Evolutionary conservation across 2,113 vertebrate genomes (phyloP), one percentile per base, ranked within the genome.

Genomic region (Aptenodytes patagonicus): DNA sequence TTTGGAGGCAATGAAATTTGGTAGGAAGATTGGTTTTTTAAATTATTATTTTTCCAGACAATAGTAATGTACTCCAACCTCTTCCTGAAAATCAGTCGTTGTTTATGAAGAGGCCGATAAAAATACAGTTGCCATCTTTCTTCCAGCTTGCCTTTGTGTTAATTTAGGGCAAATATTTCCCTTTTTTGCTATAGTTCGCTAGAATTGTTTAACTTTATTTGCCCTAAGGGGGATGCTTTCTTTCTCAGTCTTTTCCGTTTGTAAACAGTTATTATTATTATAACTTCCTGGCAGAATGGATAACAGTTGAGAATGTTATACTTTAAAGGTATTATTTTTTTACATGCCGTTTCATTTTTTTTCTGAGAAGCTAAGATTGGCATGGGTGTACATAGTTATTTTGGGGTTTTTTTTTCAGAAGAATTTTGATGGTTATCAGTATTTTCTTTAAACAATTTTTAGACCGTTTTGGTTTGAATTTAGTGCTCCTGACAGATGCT

Each of bases 71-170:
- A 11, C 38, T 89, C 46, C 68, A 69, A 3, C 44, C 36, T 85
- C 55, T 91, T 94, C 62, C 24, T 77, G 62, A 28, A 66, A 69
- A 54, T 6, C 11, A 20, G 28, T 66, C 38, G 36, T 31, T 92
- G 20, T 47, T 51, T 40, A 28, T 57, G 65, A 66, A 85, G 81
- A 89, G 57, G 9, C 75, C 0, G 6, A 61, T 60, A 58, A 60
- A 93, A 87, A 61, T 6, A 64, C 47, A 64, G 57, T 85, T 93
- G 82, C 95, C 93, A 87, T 93, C 55, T 84, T 87, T 80, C 25
- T 89, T 93, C 84, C 90, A 75, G 46, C 84, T 94, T 91, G 87
- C 97, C 96, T 93, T 73, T 61, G 40, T 87, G 61, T 91, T 70
- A 36, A 55, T 55, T 85, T 90, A 44, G 60, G 71, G 66, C 68